Conservation (phyloP, 2,113 vertebrate species). For the Nibea albiflora region DNA sequence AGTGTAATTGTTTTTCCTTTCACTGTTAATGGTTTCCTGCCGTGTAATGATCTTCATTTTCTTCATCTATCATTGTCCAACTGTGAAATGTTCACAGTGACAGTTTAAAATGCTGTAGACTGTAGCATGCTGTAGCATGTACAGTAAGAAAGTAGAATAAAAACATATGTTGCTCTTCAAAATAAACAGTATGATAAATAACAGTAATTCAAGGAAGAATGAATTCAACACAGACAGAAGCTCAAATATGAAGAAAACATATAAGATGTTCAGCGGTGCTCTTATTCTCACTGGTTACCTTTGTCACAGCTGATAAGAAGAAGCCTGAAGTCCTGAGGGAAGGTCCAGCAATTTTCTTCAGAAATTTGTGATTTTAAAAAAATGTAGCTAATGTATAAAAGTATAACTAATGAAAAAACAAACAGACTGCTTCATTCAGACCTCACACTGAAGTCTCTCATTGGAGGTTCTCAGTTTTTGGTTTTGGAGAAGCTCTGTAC, state of each 20-base stretch:
- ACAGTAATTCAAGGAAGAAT: not conserved
- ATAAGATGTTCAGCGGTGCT: not conserved
- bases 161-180: not conserved
- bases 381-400: not conserved
- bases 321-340: not conserved
- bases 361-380: not conserved
- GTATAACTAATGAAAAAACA: not conserved
- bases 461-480: constrained; percentile 30
- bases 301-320: not conserved
- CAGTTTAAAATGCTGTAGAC: not conserved
- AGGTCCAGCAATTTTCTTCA: not conserved
- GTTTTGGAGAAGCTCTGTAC: constrained; percentile 31
- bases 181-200: no score
- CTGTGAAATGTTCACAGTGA: not conserved
- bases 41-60: not conserved
- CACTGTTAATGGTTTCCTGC: not conserved
- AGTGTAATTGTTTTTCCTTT: no score
- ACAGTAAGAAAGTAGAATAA: no score
- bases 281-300: not conserved
- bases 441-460: constrained; percentile 1
- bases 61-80: not conserved
- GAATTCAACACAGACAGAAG: not conserved
- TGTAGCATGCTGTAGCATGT: no score
- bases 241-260: not conserved
- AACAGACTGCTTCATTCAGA: not conserved